A percentile compares a stretch with the other conserved stretches of the same genome.
Conservation (phyloP, 2,113 vertebrate species). For the Trogon surrucura region DNA sequence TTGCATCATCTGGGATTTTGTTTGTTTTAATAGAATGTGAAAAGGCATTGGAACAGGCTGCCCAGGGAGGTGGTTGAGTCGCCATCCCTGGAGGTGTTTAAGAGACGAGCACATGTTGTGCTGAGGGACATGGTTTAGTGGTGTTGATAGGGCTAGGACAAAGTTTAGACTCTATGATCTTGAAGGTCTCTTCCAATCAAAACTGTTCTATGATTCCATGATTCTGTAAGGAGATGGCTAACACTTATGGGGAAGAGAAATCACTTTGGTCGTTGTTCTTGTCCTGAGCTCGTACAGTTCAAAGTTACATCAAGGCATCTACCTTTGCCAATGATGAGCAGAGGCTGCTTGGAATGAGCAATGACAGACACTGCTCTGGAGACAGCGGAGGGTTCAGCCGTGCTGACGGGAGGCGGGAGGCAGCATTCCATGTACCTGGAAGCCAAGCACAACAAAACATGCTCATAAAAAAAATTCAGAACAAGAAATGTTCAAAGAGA, state of each 20-base stretch:
- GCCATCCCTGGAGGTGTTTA: too few species aligned
- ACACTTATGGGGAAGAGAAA: background rate
- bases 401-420: slow-evolving; percentile 81
- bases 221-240: background rate
- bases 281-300: background rate
- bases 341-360: slow-evolving; percentile 82
- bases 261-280: background rate
- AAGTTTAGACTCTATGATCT: too few species aligned
- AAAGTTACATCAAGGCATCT: background rate
- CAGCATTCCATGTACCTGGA: slow-evolving; percentile 84
- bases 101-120: too few species aligned
- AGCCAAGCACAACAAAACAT: slow-evolving; percentile 16
- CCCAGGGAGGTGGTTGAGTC: too few species aligned
- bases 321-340: slow-evolving; percentile 96
- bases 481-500: background rate
- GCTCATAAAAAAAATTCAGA: background rate
- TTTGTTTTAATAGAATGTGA: background rate
- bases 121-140: too few species aligned
- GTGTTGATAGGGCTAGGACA: too few species aligned
- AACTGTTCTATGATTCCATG: too few species aligned
- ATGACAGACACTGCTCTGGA: slow-evolving; percentile 75
- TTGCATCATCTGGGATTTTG: too few species aligned
- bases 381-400: slow-evolving; percentile 78
- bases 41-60: too few species aligned
- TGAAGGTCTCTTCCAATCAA: background rate